These are phyloP conservation scores for Netelia melanura DNA, from an alignment of 2,888 invertebrate genomes.

Conservation along the genomic window DNA sequence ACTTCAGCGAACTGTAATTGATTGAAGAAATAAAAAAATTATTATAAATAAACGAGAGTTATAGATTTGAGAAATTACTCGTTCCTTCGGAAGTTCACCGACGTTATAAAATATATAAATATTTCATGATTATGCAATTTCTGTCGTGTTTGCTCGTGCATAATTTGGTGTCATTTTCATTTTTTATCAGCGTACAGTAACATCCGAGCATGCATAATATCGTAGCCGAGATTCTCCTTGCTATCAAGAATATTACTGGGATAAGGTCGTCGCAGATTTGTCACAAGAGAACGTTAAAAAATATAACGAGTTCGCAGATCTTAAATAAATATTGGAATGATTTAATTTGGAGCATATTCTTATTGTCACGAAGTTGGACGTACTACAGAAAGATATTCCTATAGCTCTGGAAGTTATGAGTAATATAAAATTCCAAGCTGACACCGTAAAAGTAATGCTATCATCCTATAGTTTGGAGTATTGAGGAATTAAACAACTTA, in stretches of 20 bases:
- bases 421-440: neutral
- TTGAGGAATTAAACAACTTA: neutral
- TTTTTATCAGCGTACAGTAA: constrained; percentile 12
- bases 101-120: constrained; percentile 65
- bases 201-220: constrained; percentile 67
- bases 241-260: constrained; percentile 62
- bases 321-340: neutral
- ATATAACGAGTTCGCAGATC: constrained; percentile 1
- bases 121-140: constrained; percentile 54
- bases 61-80: constrained; percentile 37
- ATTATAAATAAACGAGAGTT: neutral
- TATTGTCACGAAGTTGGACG: neutral
- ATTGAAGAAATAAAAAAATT: neutral
- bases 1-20: constrained; percentile 51
- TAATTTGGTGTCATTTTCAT: neutral
- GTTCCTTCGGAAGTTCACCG: constrained; percentile 62
- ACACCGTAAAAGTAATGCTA: neutral
- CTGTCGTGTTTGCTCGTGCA: constrained; percentile 8
- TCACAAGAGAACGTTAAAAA: neutral
- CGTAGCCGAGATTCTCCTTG: constrained; percentile 62
- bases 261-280: constrained; percentile 45
- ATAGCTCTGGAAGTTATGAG: neutral
- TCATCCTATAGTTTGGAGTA: neutral
- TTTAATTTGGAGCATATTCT: neutral
- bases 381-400: neutral